Evolutionary conservation across 2,797 vertebrate species (phyloP), one percentile per base, ranked within the genome.

Genomic region (Micromesistius poutassou): DNA sequence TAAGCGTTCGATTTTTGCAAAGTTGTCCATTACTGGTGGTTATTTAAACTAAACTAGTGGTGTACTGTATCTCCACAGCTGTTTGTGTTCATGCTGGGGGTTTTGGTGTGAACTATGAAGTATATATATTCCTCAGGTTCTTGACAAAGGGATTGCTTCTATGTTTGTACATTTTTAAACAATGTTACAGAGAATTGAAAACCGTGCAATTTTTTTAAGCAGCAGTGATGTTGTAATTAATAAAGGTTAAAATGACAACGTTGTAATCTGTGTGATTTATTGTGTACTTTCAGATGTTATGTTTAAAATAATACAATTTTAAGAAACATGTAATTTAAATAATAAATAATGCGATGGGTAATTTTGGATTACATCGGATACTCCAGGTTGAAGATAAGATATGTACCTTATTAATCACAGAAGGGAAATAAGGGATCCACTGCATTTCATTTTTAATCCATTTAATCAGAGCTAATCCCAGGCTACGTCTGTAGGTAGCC

Each of bases 221-320:
- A 92, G 85, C 76, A 31, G 83, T 90, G 86, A 87, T 90, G 89
- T 92, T 92, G 72, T 81, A 94, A 93, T 94, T 93, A 94, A 93
- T 19, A 62, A 92, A 0, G 4, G 10, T 14, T 80, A 81, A 80
- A 79, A 62, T 40, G 72, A 77, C 3, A 28, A 6, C 3, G 55
- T 62, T 62, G 22, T 25, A 62, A 25, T 19, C 46, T 25, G 55
- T 62, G 55, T 62, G 55, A 25, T 62, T 62, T 25, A 62, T 62
- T 62, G n/a, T 62, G n/a, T n/a, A 38, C 5, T 62, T 62, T 14
- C n/a, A 9, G 22, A 62, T 62, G 46, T 62, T 50, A 5, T 5
- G 16, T 50, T 50, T 50, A 50, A 50, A 50, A 50, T 4, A 46
- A 46, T 16, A 46, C 46, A 19, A 50, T 50, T 50, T 50, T 5